Conservation (phyloP, 2,113 vertebrate species). For the Tyrannus savana region DNA sequence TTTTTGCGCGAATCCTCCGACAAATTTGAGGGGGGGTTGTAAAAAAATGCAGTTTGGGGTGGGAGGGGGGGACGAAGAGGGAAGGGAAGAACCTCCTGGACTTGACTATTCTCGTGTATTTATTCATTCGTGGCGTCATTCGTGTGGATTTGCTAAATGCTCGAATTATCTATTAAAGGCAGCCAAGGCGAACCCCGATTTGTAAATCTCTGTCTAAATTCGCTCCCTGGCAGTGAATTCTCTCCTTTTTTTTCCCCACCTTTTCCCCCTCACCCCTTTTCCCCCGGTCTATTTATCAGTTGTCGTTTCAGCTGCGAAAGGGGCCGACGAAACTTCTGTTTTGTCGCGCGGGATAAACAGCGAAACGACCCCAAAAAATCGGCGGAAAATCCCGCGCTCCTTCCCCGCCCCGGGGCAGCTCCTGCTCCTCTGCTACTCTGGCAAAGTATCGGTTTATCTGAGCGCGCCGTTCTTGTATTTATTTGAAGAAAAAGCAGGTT, state of each 20-base stretch:
- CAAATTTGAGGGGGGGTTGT: background rate
- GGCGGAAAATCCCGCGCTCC: background rate
- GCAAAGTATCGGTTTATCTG: background rate
- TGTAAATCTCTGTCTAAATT: slow-evolving; percentile 48
- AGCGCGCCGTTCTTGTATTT: fast-evolving
- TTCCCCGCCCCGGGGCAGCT: background rate
- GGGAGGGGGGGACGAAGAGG: too few species aligned
- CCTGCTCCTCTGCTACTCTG: background rate
- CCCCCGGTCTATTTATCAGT: slow-evolving; percentile 71
- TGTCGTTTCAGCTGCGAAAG: slow-evolving; percentile 42
- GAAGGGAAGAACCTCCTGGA: background rate
- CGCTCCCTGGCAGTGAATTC: background rate
- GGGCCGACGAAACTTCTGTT: slow-evolving; percentile 72
- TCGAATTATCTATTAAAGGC: slow-evolving; percentile 34
- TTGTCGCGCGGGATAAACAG: slow-evolving; percentile 77
- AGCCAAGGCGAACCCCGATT: background rate
- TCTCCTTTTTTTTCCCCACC: background rate
- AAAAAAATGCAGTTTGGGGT: background rate
- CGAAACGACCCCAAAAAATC: slow-evolving; percentile 29
- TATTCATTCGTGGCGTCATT: slow-evolving; percentile 52
- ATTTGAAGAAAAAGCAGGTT: background rate
- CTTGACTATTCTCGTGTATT: slow-evolving; percentile 38
- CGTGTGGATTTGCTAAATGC: slow-evolving; percentile 36
- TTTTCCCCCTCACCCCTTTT: background rate
- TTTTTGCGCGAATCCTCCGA: background rate